phyloP scores from a whole-genome alignment of 2,888 invertebrate species.

The Drosophila cracens region DNA sequence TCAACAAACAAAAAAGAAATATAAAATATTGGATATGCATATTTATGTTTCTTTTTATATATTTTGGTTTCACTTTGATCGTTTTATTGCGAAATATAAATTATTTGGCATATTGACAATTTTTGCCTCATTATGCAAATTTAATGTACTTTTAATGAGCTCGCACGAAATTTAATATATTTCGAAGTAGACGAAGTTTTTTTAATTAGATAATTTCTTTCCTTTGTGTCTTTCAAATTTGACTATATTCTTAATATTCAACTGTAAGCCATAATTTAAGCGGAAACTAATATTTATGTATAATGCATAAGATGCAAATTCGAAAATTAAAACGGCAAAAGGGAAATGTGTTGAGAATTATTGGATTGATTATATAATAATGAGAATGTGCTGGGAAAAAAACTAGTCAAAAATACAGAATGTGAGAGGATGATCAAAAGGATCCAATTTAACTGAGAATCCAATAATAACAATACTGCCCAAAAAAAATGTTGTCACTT shows the following conservation, averaged over 20 bases:
- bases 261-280: background rate
- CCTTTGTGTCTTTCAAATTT: background rate
- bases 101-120: constrained; percentile 2
- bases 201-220: background rate
- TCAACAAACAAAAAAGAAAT: too few species aligned
- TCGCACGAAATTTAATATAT: background rate
- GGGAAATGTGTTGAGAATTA: background rate
- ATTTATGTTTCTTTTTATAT: constrained; percentile 17
- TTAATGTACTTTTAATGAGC: constrained; percentile 55
- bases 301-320: background rate
- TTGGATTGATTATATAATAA: background rate
- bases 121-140: constrained; percentile 45
- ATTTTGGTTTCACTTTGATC: constrained; percentile 22
- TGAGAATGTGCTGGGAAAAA: background rate
- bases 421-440: background rate
- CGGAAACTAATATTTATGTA: background rate
- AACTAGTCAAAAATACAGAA: background rate
- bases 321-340: background rate
- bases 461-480: background rate
- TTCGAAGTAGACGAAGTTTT: background rate
- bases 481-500: background rate
- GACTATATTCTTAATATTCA: background rate
- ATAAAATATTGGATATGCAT: constrained; percentile 15
- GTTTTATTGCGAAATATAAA: constrained; percentile 21
- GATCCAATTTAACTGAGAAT: background rate